phyloP scores from a whole-genome alignment of 1,140 invertebrate species.

The Apolygus lucorum region DNA sequence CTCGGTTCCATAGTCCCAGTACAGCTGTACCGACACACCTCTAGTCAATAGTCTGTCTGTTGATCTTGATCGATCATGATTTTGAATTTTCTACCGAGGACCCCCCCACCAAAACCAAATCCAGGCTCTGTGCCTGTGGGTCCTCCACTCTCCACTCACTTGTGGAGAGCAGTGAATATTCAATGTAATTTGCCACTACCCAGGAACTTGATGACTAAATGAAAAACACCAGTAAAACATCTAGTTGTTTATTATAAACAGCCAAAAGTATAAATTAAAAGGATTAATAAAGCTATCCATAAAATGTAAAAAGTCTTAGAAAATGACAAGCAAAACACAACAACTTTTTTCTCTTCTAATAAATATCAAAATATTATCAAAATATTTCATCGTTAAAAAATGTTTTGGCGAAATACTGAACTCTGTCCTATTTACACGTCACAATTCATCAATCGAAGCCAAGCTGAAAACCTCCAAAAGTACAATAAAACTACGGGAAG shows the following conservation, averaged over 20 bases:
- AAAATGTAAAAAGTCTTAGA: conserved; percentile 10
- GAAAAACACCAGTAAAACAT: too few species aligned
- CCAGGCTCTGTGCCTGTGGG: too few species aligned
- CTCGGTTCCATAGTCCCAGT: too few species aligned
- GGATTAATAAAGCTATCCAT: not conserved
- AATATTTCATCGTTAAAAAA: conserved; percentile 5
- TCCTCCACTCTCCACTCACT: too few species aligned
- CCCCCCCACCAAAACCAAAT: too few species aligned
- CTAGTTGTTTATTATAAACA: conserved; percentile 2
- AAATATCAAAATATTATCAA: conserved; percentile 11
- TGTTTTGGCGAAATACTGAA: conserved; percentile 5
- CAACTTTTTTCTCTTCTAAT: not conserved
- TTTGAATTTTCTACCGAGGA: too few species aligned
- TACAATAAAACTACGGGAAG: not conserved
- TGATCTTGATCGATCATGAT: too few species aligned
- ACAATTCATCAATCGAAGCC: not conserved
- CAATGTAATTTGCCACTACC: too few species aligned
- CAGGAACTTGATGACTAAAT: too few species aligned
- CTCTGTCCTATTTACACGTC: not conserved
- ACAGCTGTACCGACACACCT: too few species aligned
- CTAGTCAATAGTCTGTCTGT: too few species aligned
- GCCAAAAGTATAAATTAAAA: not conserved
- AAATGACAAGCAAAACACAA: conserved; percentile 1
- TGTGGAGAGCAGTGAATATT: too few species aligned
- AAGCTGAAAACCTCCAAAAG: not conserved